Percentiles rank a stretch among this genome's conserved stretches.
These are phyloP conservation scores for Oxytorus armatus DNA, from an alignment of 2,888 invertebrate species.

Conservation along the genomic window DNA sequence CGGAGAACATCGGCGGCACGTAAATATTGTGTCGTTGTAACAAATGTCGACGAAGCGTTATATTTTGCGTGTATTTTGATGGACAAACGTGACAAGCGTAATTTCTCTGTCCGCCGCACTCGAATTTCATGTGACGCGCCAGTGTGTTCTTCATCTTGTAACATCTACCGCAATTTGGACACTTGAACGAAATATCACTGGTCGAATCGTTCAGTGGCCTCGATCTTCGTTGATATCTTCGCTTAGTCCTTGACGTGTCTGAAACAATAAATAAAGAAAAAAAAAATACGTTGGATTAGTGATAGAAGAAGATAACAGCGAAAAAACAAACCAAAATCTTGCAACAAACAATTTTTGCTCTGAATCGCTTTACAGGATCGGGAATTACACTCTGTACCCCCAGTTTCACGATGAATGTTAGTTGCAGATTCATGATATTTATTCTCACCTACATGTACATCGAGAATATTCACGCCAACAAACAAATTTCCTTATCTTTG, in stretches of 20 bases:
- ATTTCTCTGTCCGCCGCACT: conserved; percentile 82
- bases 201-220: conserved; percentile 67
- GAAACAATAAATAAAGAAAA: background rate
- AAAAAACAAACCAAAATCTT: background rate
- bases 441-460: conserved; percentile 57
- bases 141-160: conserved; percentile 82
- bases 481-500: conserved; percentile 34
- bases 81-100: conserved; percentile 77
- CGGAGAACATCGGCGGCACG: conserved; percentile 73
- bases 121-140: conserved; percentile 83
- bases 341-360: conserved; percentile 22
- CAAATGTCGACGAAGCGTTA: conserved; percentile 76
- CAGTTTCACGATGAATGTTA: conserved; percentile 22
- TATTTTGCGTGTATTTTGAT: conserved; percentile 77
- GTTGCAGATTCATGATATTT: conserved; percentile 56
- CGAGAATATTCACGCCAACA: conserved; percentile 16
- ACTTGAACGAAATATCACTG: conserved; percentile 67
- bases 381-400: conserved; percentile 34
- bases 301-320: background rate
- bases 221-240: conserved; percentile 64
- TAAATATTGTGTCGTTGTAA: conserved; percentile 76
- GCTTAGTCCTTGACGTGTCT: conserved; percentile 21
- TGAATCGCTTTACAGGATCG: background rate
- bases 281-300: background rate
- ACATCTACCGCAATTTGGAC: conserved; percentile 81